Base-by-base conservation (phyloP, 2,797 vertebrate genomes). In the Enteromius mattozi region DNA sequence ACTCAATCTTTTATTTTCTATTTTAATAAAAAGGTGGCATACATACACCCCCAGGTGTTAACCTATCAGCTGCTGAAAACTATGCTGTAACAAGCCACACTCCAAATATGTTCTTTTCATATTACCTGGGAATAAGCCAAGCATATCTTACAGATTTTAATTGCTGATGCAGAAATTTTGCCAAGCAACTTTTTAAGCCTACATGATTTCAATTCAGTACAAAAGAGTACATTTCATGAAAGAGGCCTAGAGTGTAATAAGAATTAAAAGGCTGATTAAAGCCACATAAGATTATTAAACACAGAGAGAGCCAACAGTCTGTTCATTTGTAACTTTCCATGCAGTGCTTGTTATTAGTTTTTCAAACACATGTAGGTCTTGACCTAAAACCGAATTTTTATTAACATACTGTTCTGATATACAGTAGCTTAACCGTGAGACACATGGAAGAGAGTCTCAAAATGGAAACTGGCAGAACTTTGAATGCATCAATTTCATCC, bases 1-100 rank as follows among this genome's bases (percentile, higher is more conserved):
- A 24, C 88, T 83, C 81, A 86, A 83, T 88, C 86, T 21, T 2
- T 56, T 74, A 59, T 84, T 86, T 81, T n/a, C 35, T n/a, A 51
- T 63, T 90, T 89, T 75, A 51, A 75, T 80, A 75, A 80, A 82
- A 80, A 40, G 65, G 33, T 78, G 68, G 13, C 16, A 56, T 42
- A 3, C 10, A 66, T 42, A 17, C 77, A 76, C 61, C 63, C 72
- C 69, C 71, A 75, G 81, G 86, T 81, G 63, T 77, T 35, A 33
- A n/a, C 47, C 75, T 68, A 56, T 74, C 49, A 76, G 19, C 30
- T 37, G 27, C 40, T 13, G 13, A 77, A 81, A 77, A 61, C 35
- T 35, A 78, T 54, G 71, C 2, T 17, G 9, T 27, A 37, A 35
- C 40, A 63, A 65, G 9, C 47, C 37, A 6, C 37, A 21, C 47